Base-by-base conservation (phyloP, 2,888 invertebrate species). In the Cremastinae sp. region DNA sequence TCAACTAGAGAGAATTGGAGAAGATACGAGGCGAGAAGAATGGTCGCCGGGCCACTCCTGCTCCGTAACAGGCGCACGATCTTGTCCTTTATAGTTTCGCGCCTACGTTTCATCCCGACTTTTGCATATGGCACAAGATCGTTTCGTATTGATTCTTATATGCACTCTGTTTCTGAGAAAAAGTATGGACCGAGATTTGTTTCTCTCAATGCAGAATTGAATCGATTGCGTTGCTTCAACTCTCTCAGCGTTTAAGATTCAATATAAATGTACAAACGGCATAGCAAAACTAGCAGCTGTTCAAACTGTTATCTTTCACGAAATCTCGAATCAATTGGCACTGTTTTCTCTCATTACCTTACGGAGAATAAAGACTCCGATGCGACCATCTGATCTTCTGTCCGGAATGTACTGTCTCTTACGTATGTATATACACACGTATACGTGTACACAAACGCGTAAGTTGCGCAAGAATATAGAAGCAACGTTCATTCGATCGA, bases 321-420 rank as follows among this genome's bases (percentile, higher is more conserved):
- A 65, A 64, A 76, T 76, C 76, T 64, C 65, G 65, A 74, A 77
- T 77, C 77, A 74, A 77, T 77, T 77, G 77, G 77, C 77, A 74
- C 74, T 77, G 61, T 74, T 77, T 74, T 77, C 74, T 28, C 28
- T 77, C 77, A 77, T 77, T 77, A 77, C 61, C 77, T 51, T 49
- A 22, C 28, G 1, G 35, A 59, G 53, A 58, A 49, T 55, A 41
- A 45, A 35, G 45, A 28, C 41, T 45, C 5, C 14, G 76, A 77
- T 65, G 39, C 77, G 61, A 77, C 70, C 55, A 49, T 64, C 53
- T 59, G 76, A 77, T 70, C 70, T 61, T 74, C 75, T 53, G 49
- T 37, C 39, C 62, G 47, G 14, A 59, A 37, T 56, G 39, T 39
- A 51, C 64, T 39, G 43, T 66, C 55, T 75, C 70, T 14, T 28